Percentiles rank a stretch among this genome's conserved stretches.
phyloP scores from a whole-genome alignment of 2,888 invertebrate species.

The Acrobasis consociella region DNA sequence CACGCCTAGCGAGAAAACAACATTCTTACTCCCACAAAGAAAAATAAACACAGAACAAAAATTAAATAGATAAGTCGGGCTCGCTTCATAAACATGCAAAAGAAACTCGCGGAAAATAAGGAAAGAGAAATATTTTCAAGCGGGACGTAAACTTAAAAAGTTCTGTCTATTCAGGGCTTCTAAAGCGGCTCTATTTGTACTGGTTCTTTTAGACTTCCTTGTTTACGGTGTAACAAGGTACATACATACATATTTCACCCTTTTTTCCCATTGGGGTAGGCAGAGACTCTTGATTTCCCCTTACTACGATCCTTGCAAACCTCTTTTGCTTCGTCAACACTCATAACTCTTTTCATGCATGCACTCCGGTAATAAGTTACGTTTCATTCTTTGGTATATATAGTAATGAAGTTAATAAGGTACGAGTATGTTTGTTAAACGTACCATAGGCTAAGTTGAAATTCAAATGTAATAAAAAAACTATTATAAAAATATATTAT shows the following conservation, averaged over 20 bases:
- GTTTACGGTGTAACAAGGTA: neutral
- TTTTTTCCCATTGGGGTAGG: too few species aligned
- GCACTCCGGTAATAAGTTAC: too few species aligned
- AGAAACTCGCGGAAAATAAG: slow-evolving; percentile 19
- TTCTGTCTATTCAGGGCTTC: slow-evolving; percentile 22
- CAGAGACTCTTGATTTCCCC: too few species aligned
- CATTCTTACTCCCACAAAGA: neutral
- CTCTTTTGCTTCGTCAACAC: too few species aligned
- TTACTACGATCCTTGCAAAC: too few species aligned
- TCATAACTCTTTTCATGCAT: too few species aligned
- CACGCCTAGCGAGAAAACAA: neutral
- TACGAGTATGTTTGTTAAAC: too few species aligned
- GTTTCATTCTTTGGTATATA: neutral
- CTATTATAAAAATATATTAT: too few species aligned
- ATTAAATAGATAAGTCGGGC: slow-evolving; percentile 14
- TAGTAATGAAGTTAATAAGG: too few species aligned
- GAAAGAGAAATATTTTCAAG: slow-evolving; percentile 22
- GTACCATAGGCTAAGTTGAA: too few species aligned
- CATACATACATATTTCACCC: too few species aligned
- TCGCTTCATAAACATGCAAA: slow-evolving; percentile 20
- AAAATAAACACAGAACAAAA: slow-evolving; percentile 16
- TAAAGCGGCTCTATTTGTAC: slow-evolving; percentile 16
- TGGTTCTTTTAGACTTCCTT: slow-evolving; percentile 1
- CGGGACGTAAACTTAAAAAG: slow-evolving; percentile 25
- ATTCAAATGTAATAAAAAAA: too few species aligned